These are phyloP conservation scores for Megalurothrips usitatus DNA, from an alignment of 2,888 invertebrate genomes.

Conservation along the genomic window DNA sequence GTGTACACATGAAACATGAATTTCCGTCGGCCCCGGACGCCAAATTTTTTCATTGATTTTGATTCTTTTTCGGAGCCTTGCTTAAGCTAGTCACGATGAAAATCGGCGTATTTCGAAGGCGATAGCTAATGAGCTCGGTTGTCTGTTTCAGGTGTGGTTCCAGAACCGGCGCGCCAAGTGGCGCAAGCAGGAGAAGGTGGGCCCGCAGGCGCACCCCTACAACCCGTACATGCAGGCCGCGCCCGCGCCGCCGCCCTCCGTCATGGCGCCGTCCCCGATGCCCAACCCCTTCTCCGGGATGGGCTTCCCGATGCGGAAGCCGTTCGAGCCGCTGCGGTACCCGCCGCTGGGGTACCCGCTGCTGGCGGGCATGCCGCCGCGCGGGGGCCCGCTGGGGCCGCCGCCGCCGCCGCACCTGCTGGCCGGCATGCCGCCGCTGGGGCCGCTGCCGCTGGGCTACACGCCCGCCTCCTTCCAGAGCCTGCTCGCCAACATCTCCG, in stretches of 20 bases:
- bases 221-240: conserved; percentile 71
- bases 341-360: conserved; percentile 67
- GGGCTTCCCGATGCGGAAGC: conserved; percentile 69
- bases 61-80: too few relatives aligned
- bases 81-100: too few relatives aligned
- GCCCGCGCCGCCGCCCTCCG: conserved; percentile 57
- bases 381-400: conserved; percentile 53
- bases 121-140: too few relatives aligned
- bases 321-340: conserved; percentile 71
- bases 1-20: too few relatives aligned
- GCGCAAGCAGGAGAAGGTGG: conserved; percentile 90
- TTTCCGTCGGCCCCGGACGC: too few relatives aligned
- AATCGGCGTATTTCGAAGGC: conserved; percentile 39
- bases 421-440: conserved; percentile 50
- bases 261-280: conserved; percentile 59
- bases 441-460: conserved; percentile 44
- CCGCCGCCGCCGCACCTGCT: conserved; percentile 61
- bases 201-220: conserved; percentile 85
- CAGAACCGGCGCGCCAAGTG: conserved; percentile 89
- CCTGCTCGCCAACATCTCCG: conserved; percentile 72
- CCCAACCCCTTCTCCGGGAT: conserved; percentile 78
- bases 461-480: conserved; percentile 72
- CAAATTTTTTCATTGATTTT: too few relatives aligned
- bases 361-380: conserved; percentile 51
- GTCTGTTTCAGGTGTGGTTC: conserved; percentile 82